Evolutionary conservation across 2,888 invertebrate genomes (phyloP).

Genomic region (Nomada ruficornis): DNA sequence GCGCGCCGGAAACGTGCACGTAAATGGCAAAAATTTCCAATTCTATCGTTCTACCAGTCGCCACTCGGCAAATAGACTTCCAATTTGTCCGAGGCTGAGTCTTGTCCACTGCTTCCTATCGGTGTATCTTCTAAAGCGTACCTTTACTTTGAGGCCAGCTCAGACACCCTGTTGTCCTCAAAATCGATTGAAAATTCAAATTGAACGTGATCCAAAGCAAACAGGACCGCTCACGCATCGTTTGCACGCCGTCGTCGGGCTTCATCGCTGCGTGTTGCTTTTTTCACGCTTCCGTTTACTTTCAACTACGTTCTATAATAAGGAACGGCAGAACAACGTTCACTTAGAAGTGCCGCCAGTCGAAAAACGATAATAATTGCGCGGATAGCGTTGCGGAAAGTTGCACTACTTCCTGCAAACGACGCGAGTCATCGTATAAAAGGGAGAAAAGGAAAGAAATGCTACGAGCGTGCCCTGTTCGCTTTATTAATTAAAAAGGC

Average conservation of each 20-base stretch:
- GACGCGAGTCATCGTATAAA: constrained; percentile 8
- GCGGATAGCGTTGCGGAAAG: neutral
- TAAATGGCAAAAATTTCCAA: neutral
- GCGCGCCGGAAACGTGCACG: no score
- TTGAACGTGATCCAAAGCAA: constrained; percentile 11
- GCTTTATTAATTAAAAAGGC: constrained; percentile 59
- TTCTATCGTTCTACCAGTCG: neutral
- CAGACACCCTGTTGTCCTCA: neutral
- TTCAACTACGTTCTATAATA: constrained; percentile 10
- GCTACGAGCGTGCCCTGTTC: constrained; percentile 14
- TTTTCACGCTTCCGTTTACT: constrained; percentile 30
- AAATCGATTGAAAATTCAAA: constrained; percentile 17
- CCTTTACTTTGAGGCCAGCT: neutral
- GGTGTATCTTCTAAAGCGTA: neutral
- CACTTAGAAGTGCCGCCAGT: neutral
- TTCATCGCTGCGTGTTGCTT: constrained; percentile 13
- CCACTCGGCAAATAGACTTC: constrained; percentile 7
- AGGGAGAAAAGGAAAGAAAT: constrained; percentile 8
- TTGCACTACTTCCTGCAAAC: constrained; percentile 9
- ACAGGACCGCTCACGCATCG: constrained; percentile 15
- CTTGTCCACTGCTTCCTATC: neutral
- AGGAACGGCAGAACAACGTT: neutral
- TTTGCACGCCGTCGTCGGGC: constrained; percentile 1
- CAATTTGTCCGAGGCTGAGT: neutral
- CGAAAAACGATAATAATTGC: neutral